These are phyloP conservation scores for Campoplex capitator DNA, from an alignment of 2,888 invertebrate species.

Conservation along the genomic window DNA sequence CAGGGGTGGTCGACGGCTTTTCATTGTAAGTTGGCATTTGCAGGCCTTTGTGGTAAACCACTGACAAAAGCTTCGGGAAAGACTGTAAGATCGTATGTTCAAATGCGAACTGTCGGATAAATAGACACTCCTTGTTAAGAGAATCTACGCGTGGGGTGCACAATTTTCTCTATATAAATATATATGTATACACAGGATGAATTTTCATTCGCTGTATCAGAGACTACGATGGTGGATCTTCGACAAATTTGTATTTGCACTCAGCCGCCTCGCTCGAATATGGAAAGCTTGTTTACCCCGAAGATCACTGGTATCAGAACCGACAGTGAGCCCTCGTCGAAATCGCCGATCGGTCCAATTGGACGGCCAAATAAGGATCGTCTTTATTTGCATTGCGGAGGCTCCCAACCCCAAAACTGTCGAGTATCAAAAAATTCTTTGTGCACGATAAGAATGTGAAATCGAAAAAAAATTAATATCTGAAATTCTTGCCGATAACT, in stretches of 20 bases:
- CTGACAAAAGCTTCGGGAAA: conserved; percentile 77
- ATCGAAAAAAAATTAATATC: too few relatives aligned
- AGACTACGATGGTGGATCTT: not conserved
- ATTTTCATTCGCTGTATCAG: conserved; percentile 32
- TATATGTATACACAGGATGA: not conserved
- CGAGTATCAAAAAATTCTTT: not conserved
- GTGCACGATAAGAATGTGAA: not conserved
- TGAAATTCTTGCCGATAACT: too few relatives aligned
- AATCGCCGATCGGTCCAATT: conserved; percentile 49
- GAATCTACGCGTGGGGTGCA: conserved; percentile 23
- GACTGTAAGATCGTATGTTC: conserved; percentile 48
- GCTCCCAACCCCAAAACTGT: conserved; percentile 19
- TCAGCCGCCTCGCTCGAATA: conserved; percentile 70
- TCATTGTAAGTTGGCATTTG: conserved; percentile 82
- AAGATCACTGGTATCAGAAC: conserved; percentile 58
- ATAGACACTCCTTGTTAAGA: conserved; percentile 17
- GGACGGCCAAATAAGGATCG: conserved; percentile 46
- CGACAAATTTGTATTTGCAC: conserved; percentile 57
- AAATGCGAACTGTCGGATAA: conserved; percentile 55
- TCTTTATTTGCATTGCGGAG: conserved; percentile 3
- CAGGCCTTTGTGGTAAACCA: conserved; percentile 84
- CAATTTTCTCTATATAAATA: not conserved
- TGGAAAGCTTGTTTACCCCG: conserved; percentile 75
- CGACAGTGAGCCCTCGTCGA: not conserved
- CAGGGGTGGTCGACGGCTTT: conserved; percentile 76